A percentile compares a stretch with the other conserved stretches of the same genome.
Conservation (phyloP, 2,888 invertebrate species). For the Branchipolynoe longqiensis region DNA sequence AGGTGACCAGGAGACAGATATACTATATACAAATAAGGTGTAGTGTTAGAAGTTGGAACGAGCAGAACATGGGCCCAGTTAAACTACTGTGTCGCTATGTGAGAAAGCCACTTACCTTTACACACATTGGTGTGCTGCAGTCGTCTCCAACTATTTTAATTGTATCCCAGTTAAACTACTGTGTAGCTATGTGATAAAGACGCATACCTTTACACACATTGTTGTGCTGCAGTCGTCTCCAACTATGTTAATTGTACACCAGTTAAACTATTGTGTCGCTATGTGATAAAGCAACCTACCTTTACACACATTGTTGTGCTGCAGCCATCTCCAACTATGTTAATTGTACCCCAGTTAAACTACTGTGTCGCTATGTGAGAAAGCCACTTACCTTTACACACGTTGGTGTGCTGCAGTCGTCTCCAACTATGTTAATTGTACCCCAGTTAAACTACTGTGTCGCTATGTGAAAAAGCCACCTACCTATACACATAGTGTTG, state of each 20-base stretch:
- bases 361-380: background rate
- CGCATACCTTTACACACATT: background rate
- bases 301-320: conserved; percentile 62
- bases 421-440: background rate
- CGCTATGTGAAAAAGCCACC: background rate
- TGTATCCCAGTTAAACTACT: background rate
- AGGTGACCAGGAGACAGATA: too few relatives aligned
- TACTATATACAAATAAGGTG: too few relatives aligned
- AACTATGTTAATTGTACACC: background rate
- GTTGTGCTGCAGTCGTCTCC: background rate
- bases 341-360: too few relatives aligned
- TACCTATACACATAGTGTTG: conserved; percentile 13
- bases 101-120: background rate
- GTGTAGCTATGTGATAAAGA: background rate
- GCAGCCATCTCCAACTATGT: conserved; percentile 54
- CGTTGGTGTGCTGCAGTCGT: conserved; percentile 1
- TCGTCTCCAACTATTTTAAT: background rate
- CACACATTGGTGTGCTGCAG: conserved; percentile 6
- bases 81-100: background rate
- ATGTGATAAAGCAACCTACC: conserved; percentile 50
- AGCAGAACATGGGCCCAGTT: too few relatives aligned
- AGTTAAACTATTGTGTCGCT: background rate
- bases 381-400: background rate
- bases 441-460: background rate
- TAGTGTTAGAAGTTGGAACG: too few relatives aligned